Evolutionary conservation across 2,113 vertebrate genomes (phyloP).

Genomic region (Rafetus swinhoei): DNA sequence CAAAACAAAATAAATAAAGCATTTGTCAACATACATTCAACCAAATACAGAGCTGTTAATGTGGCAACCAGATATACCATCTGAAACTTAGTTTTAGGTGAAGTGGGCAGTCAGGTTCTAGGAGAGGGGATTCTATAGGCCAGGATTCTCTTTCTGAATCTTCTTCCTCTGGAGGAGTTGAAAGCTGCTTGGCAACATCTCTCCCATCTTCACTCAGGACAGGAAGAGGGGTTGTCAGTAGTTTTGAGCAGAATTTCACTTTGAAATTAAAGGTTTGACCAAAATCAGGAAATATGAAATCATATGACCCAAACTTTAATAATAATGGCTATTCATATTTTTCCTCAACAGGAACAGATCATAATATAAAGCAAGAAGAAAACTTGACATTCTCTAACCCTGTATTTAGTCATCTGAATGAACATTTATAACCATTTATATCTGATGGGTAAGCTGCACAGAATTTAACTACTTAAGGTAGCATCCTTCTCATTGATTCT

Average conservation of each 20-base stretch:
- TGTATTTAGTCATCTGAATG: not conserved
- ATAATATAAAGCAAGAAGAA: not conserved
- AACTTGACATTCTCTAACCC: constrained; percentile 25
- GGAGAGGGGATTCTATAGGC: not conserved
- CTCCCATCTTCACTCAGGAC: not conserved
- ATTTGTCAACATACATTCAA: not conserved
- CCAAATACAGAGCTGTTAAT: not conserved
- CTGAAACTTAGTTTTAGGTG: not conserved
- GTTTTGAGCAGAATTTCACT: not conserved
- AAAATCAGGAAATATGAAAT: constrained; percentile 15
- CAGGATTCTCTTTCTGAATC: not conserved
- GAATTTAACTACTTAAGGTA: constrained; percentile 7
- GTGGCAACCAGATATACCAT: not conserved
- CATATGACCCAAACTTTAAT: constrained; percentile 2
- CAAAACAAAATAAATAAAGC: not conserved
- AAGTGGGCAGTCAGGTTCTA: not conserved
- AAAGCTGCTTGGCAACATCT: not conserved
- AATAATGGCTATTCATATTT: constrained; percentile 7
- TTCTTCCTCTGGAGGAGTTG: not conserved
- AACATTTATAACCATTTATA: constrained; percentile 13
- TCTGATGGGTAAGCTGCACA: constrained; percentile 21
- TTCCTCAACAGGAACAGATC: constrained; percentile 16
- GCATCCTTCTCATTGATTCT: not conserved
- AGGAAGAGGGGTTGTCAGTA: not conserved
- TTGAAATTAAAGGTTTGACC: constrained; percentile 20